Percentiles rank a stretch among this genome's conserved stretches.
phyloP scores from a whole-genome alignment of 2,888 invertebrate genomes.

The Trachelus troglodyta region DNA sequence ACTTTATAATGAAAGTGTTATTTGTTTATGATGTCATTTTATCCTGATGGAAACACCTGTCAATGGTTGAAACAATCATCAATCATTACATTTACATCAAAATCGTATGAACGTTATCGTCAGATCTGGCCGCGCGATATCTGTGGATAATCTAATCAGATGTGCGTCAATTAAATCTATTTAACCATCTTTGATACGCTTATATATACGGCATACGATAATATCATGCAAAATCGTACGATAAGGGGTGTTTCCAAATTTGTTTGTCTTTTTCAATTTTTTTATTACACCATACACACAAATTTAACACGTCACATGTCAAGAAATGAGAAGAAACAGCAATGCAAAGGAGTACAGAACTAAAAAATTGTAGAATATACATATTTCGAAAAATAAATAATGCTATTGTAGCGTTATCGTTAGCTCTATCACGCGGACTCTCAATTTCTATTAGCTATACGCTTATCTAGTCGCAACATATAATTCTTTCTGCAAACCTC shows the following conservation, averaged over 20 bases:
- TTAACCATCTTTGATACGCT: background rate
- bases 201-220: background rate
- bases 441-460: background rate
- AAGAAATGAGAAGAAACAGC: background rate
- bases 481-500: background rate
- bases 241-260: too few relatives aligned
- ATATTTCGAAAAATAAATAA: too few relatives aligned
- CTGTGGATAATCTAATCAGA: background rate
- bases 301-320: background rate
- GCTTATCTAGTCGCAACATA: background rate
- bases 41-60: background rate
- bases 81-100: background rate
- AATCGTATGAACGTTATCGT: background rate
- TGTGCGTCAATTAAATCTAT: background rate
- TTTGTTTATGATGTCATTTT: background rate
- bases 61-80: background rate
- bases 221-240: background rate
- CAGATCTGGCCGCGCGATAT: background rate
- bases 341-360: background rate
- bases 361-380: background rate
- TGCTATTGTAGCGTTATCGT: background rate
- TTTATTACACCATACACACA: background rate
- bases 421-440: background rate
- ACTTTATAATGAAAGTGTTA: background rate
- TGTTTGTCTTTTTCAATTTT: background rate